Conservation (phyloP, 2,113 vertebrate genomes). For the Prionailurus viverrinus region DNA sequence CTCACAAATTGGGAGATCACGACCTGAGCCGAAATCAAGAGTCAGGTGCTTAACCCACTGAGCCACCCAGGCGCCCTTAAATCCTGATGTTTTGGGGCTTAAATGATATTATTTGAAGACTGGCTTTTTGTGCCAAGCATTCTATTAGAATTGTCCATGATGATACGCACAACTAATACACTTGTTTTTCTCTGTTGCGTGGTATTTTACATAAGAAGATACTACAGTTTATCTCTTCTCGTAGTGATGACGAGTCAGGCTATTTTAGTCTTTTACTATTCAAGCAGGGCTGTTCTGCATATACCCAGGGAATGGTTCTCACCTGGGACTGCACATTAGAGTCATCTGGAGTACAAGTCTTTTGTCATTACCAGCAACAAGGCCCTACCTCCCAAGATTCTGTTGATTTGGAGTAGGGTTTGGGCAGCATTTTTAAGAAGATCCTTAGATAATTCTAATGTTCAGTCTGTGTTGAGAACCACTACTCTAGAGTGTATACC, state of each 20-base stretch:
- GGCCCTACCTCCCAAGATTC: background rate
- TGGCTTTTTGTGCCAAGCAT: background rate
- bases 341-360: background rate
- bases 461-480: background rate
- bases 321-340: background rate
- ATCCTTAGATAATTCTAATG: background rate
- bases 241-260: background rate
- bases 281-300: background rate
- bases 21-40: no score
- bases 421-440: background rate
- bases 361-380: background rate
- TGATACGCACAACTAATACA: background rate
- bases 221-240: background rate
- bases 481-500: background rate
- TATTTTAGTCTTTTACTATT: background rate
- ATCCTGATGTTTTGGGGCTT: background rate
- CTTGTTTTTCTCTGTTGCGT: background rate
- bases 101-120: background rate
- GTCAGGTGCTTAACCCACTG: no score
- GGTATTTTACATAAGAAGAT: background rate
- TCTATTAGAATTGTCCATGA: background rate
- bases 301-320: background rate
- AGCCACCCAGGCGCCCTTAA: no score
- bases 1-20: no score
- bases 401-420: background rate